Percentiles rank a stretch among this genome's conserved stretches.
Evolutionary conservation across 2,113 vertebrate species (phyloP).

Genomic region (Sceloporus tristichus): DNA sequence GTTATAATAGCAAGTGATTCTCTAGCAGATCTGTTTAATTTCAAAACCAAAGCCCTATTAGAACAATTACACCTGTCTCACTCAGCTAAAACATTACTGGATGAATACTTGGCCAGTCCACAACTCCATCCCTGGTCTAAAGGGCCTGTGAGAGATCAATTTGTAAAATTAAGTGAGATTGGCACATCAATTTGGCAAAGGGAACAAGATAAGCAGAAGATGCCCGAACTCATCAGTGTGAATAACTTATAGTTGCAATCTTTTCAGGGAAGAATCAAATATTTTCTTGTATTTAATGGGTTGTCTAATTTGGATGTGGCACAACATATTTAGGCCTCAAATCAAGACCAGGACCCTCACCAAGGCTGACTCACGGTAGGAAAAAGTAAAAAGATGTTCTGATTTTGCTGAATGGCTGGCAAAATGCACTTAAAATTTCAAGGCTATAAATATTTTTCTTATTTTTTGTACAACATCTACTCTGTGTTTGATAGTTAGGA

Average conservation of each 20-base stretch:
- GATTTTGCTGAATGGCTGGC: not conserved
- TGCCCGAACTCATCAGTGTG: conserved; percentile 22
- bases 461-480: not conserved
- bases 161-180: conserved; percentile 44
- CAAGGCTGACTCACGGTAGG: not conserved
- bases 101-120: conserved; percentile 50
- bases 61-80: conserved; percentile 39
- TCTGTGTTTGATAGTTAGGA: not conserved
- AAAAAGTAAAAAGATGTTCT: not conserved
- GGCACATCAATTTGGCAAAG: not conserved
- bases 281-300: not conserved
- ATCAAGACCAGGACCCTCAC: not conserved
- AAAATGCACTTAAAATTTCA: not conserved
- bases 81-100: conserved; percentile 49
- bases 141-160: conserved; percentile 43
- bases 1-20: conserved; percentile 31
- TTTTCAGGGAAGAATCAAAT: conserved; percentile 34
- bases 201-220: conserved; percentile 48
- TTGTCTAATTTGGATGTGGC: not conserved
- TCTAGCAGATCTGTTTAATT: conserved; percentile 22
- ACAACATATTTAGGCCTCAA: conserved; percentile 25
- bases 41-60: conserved; percentile 25
- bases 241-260: conserved; percentile 37
- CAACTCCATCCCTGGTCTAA: conserved; percentile 11
- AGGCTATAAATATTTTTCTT: too few species aligned